Base-by-base conservation (phyloP, 2,888 invertebrate species). In the Lepidochitona cinerea region DNA sequence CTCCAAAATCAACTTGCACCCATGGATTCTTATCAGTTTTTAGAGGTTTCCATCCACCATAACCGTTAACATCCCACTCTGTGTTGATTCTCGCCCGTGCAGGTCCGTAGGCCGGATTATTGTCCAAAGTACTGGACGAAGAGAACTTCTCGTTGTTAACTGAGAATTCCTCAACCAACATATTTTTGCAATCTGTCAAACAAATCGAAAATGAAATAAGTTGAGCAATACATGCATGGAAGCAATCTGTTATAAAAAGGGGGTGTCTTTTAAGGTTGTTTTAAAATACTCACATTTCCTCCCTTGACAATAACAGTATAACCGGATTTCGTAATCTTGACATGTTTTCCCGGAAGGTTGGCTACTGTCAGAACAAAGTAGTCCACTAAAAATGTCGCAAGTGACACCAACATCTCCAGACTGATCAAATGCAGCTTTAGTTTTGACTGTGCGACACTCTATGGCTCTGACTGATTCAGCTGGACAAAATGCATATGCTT, bases 321-420 rank as follows among this genome's bases (percentile, higher is more conserved):
- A 86, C 71, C 87, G 68, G 52, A 88, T 83, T 78, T 88, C 87
- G 69, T 87, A 88, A 74, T 88, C 87, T 26, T 81, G 79, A 70
- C 88, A 88, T n/a, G 59, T 71, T 9, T 74, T 71, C 36, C 81
- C 80, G 0, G 73, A 67, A 71, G 85, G 85, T 74, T 82, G 75
- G 72, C 79, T 74, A 77, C 82, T 89, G 79, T 89, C 91, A 73
- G 76, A 9, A 87, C 96, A 96, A 23, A 93, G 89, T 0, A 96
- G 91, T 0, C 96, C 96, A 12, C 92, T 92, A 81, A 94, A 93
- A 75, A 96, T 87, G 67, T 82, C 78, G 64, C 84, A 84, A 29
- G 69, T 37, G 3, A 54, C 41, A 5, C 70, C 73, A 65, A 78
- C 79, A 26, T 75, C 72, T 1, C 65, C 37, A 3, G 64, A 18